Evolutionary conservation across 92 coral and sea anemone genomes (phyloP).

Genomic region (Parazoanthus darwini): DNA sequence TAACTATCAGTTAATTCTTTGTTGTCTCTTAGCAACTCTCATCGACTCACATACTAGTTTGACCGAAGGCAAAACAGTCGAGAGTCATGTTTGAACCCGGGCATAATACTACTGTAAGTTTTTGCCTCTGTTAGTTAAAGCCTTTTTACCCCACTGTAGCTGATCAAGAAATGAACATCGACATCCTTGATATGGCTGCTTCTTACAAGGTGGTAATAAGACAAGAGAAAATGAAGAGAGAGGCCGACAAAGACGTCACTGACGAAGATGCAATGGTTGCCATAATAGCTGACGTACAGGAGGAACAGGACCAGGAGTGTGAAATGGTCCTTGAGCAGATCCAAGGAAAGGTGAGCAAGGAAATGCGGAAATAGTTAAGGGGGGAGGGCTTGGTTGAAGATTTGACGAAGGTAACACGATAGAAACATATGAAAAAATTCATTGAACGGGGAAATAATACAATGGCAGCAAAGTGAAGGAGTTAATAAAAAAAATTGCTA

Average conservation of each 20-base stretch:
- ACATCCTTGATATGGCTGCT: conserved; percentile 93
- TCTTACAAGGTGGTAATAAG: conserved; percentile 89
- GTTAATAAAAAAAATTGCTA: too few relatives aligned
- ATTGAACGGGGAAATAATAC: too few relatives aligned
- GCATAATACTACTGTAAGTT: too few relatives aligned
- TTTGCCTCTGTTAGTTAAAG: too few relatives aligned
- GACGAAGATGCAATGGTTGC: conserved; percentile 84
- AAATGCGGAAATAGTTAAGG: not conserved
- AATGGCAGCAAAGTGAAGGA: too few relatives aligned
- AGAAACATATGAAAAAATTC: not conserved
- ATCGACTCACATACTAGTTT: too few relatives aligned
- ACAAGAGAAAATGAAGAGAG: conserved; percentile 61
- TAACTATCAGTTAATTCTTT: too few relatives aligned
- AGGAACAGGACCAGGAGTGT: conserved; percentile 83
- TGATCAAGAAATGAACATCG: conserved; percentile 88
- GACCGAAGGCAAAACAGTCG: too few relatives aligned
- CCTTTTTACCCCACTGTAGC: conserved; percentile 47
- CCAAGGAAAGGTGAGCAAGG: conserved; percentile 74
- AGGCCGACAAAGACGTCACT: conserved; percentile 56
- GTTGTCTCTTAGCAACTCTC: too few relatives aligned
- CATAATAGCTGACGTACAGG: conserved; percentile 83
- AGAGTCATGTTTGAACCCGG: too few relatives aligned
- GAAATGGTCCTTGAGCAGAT: conserved; percentile 75
- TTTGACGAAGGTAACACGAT: not conserved
- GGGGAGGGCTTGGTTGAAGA: not conserved